A percentile compares a stretch with the other conserved stretches of the same genome.
These are phyloP conservation scores for Ectropis grisescens DNA, from an alignment of 1,140 invertebrate species.

Conservation along the genomic window DNA sequence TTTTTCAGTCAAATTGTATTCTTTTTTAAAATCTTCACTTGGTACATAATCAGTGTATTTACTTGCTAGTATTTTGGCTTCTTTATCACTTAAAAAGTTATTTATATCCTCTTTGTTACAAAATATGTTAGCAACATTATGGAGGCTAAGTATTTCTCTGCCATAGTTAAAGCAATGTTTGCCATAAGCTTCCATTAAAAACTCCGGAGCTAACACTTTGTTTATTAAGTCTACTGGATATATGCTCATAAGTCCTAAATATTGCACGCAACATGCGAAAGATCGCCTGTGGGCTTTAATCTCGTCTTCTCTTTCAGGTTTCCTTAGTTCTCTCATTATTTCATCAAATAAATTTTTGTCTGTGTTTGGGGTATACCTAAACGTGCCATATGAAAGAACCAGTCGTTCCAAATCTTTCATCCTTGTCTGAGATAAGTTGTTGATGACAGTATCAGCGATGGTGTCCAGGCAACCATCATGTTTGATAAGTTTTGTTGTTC, in stretches of 20 bases:
- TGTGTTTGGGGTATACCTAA: slow-evolving; percentile 63
- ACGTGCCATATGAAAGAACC: slow-evolving; percentile 65
- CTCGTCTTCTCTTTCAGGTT: slow-evolving; percentile 56
- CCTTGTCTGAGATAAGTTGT: slow-evolving; percentile 43
- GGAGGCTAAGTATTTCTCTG: slow-evolving; percentile 70
- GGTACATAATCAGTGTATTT: slow-evolving; percentile 66
- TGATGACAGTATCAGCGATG: slow-evolving; percentile 39
- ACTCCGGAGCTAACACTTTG: slow-evolving; percentile 51
- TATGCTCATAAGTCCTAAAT: slow-evolving; percentile 58
- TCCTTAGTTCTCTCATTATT: slow-evolving; percentile 66
- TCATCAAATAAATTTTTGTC: slow-evolving; percentile 58
- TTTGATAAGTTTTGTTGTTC: slow-evolving; percentile 52
- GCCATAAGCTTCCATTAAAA: slow-evolving; percentile 52
- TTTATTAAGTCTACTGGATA: slow-evolving; percentile 70
- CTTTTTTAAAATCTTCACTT: slow-evolving; percentile 49
- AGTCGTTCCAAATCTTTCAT: slow-evolving; percentile 77
- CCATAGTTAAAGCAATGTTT: slow-evolving; percentile 44
- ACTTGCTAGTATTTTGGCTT: slow-evolving; percentile 53
- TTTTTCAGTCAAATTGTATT: slow-evolving; percentile 55
- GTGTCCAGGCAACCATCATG: slow-evolving; percentile 43
- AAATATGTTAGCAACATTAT: slow-evolving; percentile 71
- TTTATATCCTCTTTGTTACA: slow-evolving; percentile 65
- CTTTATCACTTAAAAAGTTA: slow-evolving; percentile 53
- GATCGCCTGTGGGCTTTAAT: slow-evolving; percentile 50
- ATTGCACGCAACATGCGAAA: slow-evolving; percentile 61